Evolutionary conservation across 2,113 vertebrate genomes (phyloP).

Genomic region (Camelus bactrianus): DNA sequence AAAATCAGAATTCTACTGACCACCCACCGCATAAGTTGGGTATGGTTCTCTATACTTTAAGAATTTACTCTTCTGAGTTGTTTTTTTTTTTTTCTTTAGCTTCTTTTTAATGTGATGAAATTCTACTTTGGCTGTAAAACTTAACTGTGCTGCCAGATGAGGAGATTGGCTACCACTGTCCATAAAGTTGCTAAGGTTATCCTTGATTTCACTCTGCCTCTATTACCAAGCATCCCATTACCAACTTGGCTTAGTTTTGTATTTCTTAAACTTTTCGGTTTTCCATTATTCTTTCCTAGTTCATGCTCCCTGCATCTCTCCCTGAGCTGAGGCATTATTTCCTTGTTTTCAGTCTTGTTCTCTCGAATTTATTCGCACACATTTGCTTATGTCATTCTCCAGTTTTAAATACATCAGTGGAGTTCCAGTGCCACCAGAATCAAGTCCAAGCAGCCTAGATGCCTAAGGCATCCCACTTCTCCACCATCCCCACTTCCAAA

Average conservation of each 20-base stretch:
- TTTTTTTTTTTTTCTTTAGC: neutral
- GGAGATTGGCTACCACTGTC: no score
- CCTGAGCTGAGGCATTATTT: neutral
- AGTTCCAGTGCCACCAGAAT: neutral
- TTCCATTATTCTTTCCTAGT: neutral
- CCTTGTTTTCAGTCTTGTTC: neutral
- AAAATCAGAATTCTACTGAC: neutral
- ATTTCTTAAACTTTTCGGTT: neutral
- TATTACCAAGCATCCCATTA: rapidly evolving
- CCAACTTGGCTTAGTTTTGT: neutral
- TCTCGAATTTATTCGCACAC: neutral
- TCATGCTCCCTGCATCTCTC: neutral
- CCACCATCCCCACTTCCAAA: rapidly evolving
- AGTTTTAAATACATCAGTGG: neutral
- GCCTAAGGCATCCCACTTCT: neutral
- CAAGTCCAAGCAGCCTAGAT: neutral
- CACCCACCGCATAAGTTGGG: rapidly evolving
- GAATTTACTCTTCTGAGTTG: neutral
- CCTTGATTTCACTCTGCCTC: neutral
- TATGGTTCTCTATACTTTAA: neutral
- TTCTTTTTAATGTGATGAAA: neutral
- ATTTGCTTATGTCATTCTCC: neutral
- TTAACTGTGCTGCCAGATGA: neutral
- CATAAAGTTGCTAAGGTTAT: neutral
- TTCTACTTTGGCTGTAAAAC: neutral